phyloP scores from a whole-genome alignment of 2,797 vertebrate species.

The Simalia tracyae region DNA sequence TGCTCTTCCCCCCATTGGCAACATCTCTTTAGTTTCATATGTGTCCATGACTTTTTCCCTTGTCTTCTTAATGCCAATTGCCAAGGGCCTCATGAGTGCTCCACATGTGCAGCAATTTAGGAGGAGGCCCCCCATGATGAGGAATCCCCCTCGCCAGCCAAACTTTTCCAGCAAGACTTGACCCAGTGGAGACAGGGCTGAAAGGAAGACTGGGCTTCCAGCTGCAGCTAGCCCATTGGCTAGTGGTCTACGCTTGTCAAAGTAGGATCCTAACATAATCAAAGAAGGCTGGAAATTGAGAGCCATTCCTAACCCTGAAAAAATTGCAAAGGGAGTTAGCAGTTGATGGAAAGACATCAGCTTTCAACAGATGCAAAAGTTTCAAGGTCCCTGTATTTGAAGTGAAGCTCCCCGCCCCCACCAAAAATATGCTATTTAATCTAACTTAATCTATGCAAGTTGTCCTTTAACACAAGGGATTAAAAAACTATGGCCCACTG shows the following conservation, averaged over 20 bases:
- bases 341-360: not conserved
- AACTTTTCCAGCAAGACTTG: constrained; percentile 78
- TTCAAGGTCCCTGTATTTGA: not conserved
- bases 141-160: constrained; percentile 82
- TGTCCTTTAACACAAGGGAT: not conserved
- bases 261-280: constrained; percentile 82
- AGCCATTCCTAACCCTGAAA: constrained; percentile 78
- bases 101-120: constrained; percentile 82
- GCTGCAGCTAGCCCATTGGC: constrained; percentile 83
- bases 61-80: constrained; percentile 56
- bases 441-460: not conserved
- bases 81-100: constrained; percentile 80
- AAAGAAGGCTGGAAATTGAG: constrained; percentile 82
- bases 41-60: constrained; percentile 60
- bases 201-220: constrained; percentile 82
- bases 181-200: constrained; percentile 78
- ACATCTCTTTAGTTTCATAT: constrained; percentile 75
- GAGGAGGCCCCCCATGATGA: constrained; percentile 81
- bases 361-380: not conserved
- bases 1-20: constrained; percentile 59
- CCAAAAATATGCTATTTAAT: not conserved
- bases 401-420: not conserved
- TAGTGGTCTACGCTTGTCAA: constrained; percentile 79
- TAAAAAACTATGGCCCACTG: not conserved
- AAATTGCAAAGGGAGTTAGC: not conserved